phyloP scores from a whole-genome alignment of 2,113 vertebrate genomes.

The Cricetomys ansorgei region DNA sequence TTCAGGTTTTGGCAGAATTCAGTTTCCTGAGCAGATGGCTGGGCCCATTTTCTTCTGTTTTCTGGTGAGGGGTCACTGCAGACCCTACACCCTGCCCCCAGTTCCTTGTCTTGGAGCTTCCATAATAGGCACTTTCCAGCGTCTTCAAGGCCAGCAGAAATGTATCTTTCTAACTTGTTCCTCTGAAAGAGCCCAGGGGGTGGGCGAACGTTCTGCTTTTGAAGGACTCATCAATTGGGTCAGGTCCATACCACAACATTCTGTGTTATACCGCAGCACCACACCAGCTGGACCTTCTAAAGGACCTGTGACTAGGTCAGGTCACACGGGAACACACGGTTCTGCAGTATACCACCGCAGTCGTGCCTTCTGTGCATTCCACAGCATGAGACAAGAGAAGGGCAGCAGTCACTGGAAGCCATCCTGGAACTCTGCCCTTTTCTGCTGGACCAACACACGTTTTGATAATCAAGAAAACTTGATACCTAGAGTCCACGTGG shows the following conservation, averaged over 20 bases:
- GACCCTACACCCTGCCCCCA: not conserved
- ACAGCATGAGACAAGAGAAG: not conserved
- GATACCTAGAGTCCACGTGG: not conserved
- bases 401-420: not conserved
- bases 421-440: not conserved
- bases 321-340: too few species aligned
- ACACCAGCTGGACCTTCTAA: too few species aligned
- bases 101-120: not conserved
- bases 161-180: not conserved
- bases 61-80: not conserved
- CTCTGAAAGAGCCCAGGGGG: not conserved
- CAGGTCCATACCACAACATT: not conserved
- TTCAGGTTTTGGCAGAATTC: not conserved
- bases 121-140: not conserved
- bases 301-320: not conserved
- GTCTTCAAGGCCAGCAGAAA: not conserved
- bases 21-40: not conserved
- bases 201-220: not conserved
- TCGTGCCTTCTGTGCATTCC: not conserved
- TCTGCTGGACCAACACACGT: not conserved
- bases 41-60: not conserved
- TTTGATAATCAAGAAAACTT: not conserved
- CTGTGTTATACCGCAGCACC: too few species aligned
- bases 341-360: not conserved
- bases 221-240: too few species aligned